Percentiles rank a stretch among this genome's conserved stretches.
These are phyloP conservation scores for Pseudobourletiella spinata DNA, from an alignment of 1,140 invertebrate genomes.

Conservation along the genomic window DNA sequence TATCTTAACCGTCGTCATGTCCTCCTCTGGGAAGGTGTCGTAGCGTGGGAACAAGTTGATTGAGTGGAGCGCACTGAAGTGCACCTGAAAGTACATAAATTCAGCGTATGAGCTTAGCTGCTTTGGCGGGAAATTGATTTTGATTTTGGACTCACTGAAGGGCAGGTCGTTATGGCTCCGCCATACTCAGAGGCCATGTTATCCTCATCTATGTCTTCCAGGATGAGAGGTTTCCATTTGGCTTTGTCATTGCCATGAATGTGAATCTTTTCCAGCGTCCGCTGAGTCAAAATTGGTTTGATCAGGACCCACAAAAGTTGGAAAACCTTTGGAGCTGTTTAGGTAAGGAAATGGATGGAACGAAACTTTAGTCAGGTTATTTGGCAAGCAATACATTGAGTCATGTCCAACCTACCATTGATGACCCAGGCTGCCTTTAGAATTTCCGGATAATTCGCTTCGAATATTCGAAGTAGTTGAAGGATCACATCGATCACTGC, in stretches of 20 bases:
- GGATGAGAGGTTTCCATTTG: background rate
- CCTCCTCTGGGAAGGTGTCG: background rate
- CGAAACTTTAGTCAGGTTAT: too few species aligned
- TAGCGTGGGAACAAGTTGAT: background rate
- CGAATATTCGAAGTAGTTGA: background rate
- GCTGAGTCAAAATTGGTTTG: background rate
- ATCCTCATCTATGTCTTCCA: background rate
- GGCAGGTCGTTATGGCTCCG: background rate
- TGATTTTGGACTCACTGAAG: too few species aligned
- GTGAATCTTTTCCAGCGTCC: background rate
- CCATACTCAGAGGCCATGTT: background rate
- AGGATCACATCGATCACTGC: background rate
- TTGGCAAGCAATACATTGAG: too few species aligned
- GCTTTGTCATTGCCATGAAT: background rate
- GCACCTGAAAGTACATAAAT: background rate
- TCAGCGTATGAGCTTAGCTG: background rate
- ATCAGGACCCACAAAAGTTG: background rate
- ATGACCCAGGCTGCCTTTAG: background rate
- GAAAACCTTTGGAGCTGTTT: background rate
- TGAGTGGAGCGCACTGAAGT: background rate
- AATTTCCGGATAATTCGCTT: constrained; percentile 1
- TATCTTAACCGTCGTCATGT: background rate
- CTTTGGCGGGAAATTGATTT: background rate
- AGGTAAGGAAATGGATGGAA: too few species aligned
- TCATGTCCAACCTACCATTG: too few species aligned